Conservation (phyloP, 2,113 vertebrate genomes). For the Plecturocebus donacophilus region DNA sequence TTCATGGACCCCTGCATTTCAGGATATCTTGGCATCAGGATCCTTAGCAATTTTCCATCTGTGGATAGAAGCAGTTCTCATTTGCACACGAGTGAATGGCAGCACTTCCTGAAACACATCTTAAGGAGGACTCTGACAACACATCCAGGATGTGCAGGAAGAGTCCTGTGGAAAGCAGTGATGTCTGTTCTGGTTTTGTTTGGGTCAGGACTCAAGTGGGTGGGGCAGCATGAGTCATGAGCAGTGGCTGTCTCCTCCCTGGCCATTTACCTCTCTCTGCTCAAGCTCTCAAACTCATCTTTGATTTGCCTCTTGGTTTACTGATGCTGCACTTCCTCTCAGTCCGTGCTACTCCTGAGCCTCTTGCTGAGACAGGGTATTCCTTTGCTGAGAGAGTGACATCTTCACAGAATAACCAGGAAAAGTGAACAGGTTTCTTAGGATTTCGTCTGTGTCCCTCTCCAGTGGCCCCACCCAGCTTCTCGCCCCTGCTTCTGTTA, state of each 20-base stretch:
- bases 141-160: not conserved
- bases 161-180: not conserved
- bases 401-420: not conserved
- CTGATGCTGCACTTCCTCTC: not conserved
- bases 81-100: too few species aligned
- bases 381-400: not conserved
- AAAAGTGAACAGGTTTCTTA: not conserved
- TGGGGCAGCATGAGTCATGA: accelerated
- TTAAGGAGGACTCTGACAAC: accelerated
- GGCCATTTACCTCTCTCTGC: not conserved
- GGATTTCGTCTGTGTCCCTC: not conserved
- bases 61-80: not conserved
- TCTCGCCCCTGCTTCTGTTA: too few species aligned
- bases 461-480: not conserved
- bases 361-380: not conserved
- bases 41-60: not conserved
- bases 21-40: not conserved
- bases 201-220: not conserved
- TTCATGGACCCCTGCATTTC: not conserved
- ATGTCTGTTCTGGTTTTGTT: not conserved
- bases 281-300: not conserved
- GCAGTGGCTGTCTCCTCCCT: accelerated
- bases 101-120: not conserved
- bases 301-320: not conserved
- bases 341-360: not conserved